These are phyloP conservation scores for Formica aserva DNA, from an alignment of 2,888 invertebrate genomes.

Conservation along the genomic window DNA sequence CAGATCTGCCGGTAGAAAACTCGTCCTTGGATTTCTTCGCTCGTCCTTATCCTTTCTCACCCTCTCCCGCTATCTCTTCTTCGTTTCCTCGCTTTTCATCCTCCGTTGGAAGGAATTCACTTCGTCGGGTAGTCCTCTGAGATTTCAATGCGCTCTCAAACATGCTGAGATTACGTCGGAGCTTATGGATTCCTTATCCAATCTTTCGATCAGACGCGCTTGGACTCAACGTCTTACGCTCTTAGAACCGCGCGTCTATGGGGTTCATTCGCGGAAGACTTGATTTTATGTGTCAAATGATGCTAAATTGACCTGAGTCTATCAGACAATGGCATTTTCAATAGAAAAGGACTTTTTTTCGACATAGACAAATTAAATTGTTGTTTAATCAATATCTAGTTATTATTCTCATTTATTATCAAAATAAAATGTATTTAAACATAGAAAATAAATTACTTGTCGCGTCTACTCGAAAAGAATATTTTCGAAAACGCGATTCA, in stretches of 20 bases:
- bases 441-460: neutral
- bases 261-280: constrained; percentile 64
- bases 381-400: neutral
- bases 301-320: constrained; percentile 32
- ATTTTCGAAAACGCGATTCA: neutral
- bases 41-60: constrained; percentile 30
- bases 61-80: constrained; percentile 2
- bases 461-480: neutral
- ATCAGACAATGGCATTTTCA: constrained; percentile 16
- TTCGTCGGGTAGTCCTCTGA: constrained; percentile 65
- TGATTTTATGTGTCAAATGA: constrained; percentile 61
- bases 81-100: constrained; percentile 47
- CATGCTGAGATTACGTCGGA: constrained; percentile 73
- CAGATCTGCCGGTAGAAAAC: constrained; percentile 46
- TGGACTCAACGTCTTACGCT: constrained; percentile 44
- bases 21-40: constrained; percentile 54
- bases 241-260: constrained; percentile 21
- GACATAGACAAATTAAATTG: neutral
- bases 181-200: constrained; percentile 79
- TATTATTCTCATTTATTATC: neutral
- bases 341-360: neutral
- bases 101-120: constrained; percentile 68
- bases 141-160: constrained; percentile 68
- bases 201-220: constrained; percentile 69
- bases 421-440: neutral